Base-by-base conservation (phyloP, 1,140 invertebrate genomes). In the Ditylenchus dipsaci region DNA sequence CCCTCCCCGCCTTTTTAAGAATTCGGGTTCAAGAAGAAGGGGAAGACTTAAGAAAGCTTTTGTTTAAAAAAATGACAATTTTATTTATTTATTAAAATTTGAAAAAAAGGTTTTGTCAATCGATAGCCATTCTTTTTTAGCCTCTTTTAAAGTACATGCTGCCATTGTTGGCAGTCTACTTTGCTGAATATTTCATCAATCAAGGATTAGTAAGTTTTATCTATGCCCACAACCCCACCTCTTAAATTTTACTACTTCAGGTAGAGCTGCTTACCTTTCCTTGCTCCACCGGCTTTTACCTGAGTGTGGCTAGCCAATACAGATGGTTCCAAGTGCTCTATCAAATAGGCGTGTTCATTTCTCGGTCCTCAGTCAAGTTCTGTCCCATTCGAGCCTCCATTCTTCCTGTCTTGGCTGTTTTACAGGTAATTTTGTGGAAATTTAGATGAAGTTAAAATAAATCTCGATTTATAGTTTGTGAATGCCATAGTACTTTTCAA, bases 121-220 rank as follows among this genome's bases (percentile, higher is more conserved):
- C n/a, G n/a, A n/a, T n/a, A n/a, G n/a, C n/a, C n/a, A n/a, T n/a
- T n/a, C n/a, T 49, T 15, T 29, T 45, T 57, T n/a, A 72, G 69
- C 79, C 85, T 0, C 79, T 92, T n/a, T 68, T 91, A 3, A 88
- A 87, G 69, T 92, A 88, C 76, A 91, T 92, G 88, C 80, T 92
- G 67, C 91, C 91, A 0, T 83, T 93, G 1, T 86, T 86, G 0
- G 75, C 90, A 26, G 91, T 93, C 0, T 93, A 93, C 78, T 87
- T 91, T 71, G 90, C 90, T 71, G 91, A 93, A 78, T 93, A 93
- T 84, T 90, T 91, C 73, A 93, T 93, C 71, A 93, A 93, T 84
- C 91, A 93, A 84, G 91, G 91, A 74, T 84, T 92, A 53, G 68
- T 76, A 27, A 67, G 49, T 75, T 1, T 0, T 21, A 9, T 61